Evolutionary conservation across 2,888 invertebrate species (phyloP), one percentile per base, ranked within the genome.

Genomic region (Anticlea derivata): DNA sequence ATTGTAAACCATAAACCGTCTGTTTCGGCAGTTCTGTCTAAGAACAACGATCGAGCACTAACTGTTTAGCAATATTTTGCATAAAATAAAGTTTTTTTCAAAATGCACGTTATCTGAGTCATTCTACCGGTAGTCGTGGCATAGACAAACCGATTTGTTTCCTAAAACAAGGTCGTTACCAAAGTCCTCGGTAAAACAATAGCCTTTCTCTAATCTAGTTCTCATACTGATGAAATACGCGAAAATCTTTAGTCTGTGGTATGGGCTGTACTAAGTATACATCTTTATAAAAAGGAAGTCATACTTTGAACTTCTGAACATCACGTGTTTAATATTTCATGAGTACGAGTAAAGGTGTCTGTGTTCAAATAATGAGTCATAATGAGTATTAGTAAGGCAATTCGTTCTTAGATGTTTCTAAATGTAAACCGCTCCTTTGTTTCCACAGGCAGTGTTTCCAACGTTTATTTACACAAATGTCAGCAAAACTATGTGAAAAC

Each of bases 381-480:
- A n/a, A n/a, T n/a, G n/a, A n/a, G n/a, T 68, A 76, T 58, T 51
- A 13, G 37, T 68, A 72, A 74, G 69, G 75, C 62, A 77, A 78
- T 78, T 73, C 68, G 66, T 69, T 75, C 73, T 75, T 75, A 70
- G 65, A 68, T 44, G 57, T 33, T 20, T 38, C 49, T 59, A 71
- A 70, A 79, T 74, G 69, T 78, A 77, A 76, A 80, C 73, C 70
- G 61, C 61, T 73, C 67, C 72, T 81, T 83, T 86, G 80, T 73
- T 51, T 71, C 66, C 71, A 55, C 80, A 81, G 81, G 76, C 75
- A 67, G 72, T 68, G 67, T 70, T 67, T 67, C 68, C 72, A 68
- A 54, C 72, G 71, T 78, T 79, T 60, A 55, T 85, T 87, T 86
- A 78, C 75, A 80, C 87, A 87, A 82, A 82, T 87, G 88, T 75